Percentiles rank a stretch among this genome's conserved stretches.
Conservation (phyloP, 2,113 vertebrate genomes). For the Lichenostomus cassidix region DNA sequence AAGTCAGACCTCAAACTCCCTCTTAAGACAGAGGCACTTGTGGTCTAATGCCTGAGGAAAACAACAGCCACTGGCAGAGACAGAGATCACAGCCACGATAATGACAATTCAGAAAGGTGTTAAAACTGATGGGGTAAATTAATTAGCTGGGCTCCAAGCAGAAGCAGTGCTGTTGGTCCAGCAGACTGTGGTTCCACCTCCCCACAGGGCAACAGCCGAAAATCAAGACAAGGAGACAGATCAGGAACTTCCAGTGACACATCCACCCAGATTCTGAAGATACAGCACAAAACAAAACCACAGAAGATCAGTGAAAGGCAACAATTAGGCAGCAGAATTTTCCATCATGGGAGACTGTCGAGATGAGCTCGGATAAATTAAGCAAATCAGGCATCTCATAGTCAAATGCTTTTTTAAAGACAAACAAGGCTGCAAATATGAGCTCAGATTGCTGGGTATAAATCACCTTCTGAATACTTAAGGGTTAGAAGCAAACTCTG, state of each 20-base stretch:
- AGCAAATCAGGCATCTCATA: not conserved
- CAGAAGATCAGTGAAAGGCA: not conserved
- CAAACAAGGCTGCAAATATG: not conserved
- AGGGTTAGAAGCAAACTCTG: not conserved
- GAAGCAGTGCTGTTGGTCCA: not conserved
- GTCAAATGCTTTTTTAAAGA: not conserved
- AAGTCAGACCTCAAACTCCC: not conserved
- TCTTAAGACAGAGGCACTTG: not conserved
- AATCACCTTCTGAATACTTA: not conserved
- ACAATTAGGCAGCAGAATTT: not conserved
- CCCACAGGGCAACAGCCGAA: not conserved
- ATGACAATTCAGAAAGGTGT: not conserved
- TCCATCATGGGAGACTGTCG: not conserved
- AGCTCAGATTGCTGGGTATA: not conserved
- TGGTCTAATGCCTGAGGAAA: not conserved
- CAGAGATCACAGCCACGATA: rapidly evolving
- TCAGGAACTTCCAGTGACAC: not conserved
- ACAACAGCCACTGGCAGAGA: not conserved
- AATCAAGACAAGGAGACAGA: not conserved
- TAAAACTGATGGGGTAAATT: not conserved
- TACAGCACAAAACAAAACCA: not conserved
- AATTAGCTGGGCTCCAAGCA: not conserved
- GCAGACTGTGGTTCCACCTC: not conserved
- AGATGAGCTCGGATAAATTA: constrained; percentile 1
- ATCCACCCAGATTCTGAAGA: not conserved